A percentile compares a stretch with the other conserved stretches of the same genome.
phyloP scores from a whole-genome alignment of 2,888 invertebrate species.

The Alitta virens region DNA sequence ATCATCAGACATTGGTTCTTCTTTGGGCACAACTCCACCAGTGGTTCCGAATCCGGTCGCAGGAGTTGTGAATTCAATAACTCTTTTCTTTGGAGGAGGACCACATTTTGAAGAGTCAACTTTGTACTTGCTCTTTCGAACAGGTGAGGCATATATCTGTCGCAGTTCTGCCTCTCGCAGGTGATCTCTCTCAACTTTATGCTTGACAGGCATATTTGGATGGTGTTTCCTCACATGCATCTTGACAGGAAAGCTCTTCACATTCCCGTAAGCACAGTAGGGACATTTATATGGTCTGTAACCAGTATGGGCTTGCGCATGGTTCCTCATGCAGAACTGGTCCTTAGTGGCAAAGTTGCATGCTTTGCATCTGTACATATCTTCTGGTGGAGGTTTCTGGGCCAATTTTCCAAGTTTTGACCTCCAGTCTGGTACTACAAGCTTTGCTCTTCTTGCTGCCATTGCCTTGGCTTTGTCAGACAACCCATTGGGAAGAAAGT shows the following conservation, averaged over 20 bases:
- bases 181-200: not conserved
- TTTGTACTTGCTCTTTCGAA: too few relatives aligned
- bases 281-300: slow-evolving; percentile 28
- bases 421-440: not conserved
- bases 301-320: slow-evolving; percentile 26
- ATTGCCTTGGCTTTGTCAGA: not conserved
- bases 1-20: too few relatives aligned
- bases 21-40: too few relatives aligned
- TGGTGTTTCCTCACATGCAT: not conserved
- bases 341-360: slow-evolving; percentile 15
- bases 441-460: not conserved
- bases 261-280: slow-evolving; percentile 17
- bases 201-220: not conserved
- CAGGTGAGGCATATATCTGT: not conserved
- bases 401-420: not conserved
- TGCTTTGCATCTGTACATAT: slow-evolving; percentile 19
- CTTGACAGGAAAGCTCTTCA: not conserved
- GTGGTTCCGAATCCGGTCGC: too few relatives aligned
- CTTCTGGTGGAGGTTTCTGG: not conserved
- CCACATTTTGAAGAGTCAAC: too few relatives aligned
- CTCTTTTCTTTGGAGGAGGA: too few relatives aligned
- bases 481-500: not conserved
- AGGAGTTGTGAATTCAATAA: too few relatives aligned
- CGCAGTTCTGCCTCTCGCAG: not conserved
- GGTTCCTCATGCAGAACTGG: slow-evolving; percentile 22